Percentiles rank a stretch among this genome's conserved stretches.
Evolutionary conservation across 1,140 invertebrate genomes (phyloP).

Genomic region (Glomeris maerens): DNA sequence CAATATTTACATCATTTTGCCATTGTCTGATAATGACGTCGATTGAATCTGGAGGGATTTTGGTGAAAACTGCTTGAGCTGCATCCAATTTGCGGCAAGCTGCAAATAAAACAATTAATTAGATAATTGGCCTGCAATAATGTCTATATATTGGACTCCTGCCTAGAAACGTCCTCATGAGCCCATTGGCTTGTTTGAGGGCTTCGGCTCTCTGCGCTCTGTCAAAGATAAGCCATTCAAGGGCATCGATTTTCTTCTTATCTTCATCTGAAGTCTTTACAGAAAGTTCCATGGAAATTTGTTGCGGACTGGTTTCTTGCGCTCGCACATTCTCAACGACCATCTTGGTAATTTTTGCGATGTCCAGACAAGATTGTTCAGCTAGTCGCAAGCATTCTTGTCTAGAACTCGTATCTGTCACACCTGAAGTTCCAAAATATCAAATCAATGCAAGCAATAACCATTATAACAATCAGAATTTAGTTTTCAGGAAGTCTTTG

Average conservation of each 20-base stretch:
- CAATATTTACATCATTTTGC: conserved; percentile 34
- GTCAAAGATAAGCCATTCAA: conserved; percentile 79
- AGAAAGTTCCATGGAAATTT: conserved; percentile 24
- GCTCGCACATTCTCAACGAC: conserved; percentile 59
- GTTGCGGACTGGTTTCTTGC: conserved; percentile 32
- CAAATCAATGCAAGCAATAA: too few relatives aligned
- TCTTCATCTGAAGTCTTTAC: conserved; percentile 42
- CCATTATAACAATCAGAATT: too few relatives aligned
- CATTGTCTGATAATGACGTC: conserved; percentile 40
- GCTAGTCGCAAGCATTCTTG: conserved; percentile 45
- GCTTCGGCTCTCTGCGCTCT: conserved; percentile 59
- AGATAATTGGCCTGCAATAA: neutral
- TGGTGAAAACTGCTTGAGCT: conserved; percentile 20
- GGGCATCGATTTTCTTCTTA: conserved; percentile 56
- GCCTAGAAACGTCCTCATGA: conserved; percentile 65
- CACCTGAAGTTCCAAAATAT: too few relatives aligned
- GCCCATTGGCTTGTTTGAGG: conserved; percentile 70
- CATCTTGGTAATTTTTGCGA: conserved; percentile 62
- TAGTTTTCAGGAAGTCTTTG: neutral
- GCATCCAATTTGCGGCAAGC: conserved; percentile 20
- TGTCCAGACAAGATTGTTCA: conserved; percentile 58
- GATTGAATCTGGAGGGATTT: conserved; percentile 40
- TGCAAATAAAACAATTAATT: conserved; percentile 7
- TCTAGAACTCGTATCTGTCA: conserved; percentile 12
- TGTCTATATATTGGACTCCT: conserved; percentile 11